Evolutionary conservation across 2,888 invertebrate species (phyloP).

Genomic region (Campaea margaritaria): DNA sequence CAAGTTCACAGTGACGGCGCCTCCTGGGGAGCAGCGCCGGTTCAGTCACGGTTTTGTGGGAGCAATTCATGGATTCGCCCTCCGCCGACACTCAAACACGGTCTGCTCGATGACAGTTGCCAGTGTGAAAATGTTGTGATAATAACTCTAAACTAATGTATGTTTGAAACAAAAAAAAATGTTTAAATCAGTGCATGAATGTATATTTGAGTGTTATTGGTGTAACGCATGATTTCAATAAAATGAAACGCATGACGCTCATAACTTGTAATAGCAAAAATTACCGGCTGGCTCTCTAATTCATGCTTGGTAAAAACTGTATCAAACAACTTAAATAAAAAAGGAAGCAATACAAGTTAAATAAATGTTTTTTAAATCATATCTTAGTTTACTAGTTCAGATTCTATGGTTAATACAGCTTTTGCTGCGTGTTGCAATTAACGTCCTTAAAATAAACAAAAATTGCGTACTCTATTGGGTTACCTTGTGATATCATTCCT

Average conservation of each 20-base stretch:
- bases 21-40: constrained; percentile 83
- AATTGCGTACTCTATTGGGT: constrained; percentile 60
- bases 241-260: constrained; percentile 7
- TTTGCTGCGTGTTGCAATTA: constrained; percentile 20
- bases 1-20: constrained; percentile 82
- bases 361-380: neutral
- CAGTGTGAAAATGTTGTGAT: constrained; percentile 63
- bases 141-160: constrained; percentile 39
- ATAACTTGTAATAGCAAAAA: neutral
- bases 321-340: neutral
- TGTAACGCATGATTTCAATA: constrained; percentile 6
- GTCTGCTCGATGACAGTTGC: constrained; percentile 83
- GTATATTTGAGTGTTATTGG: constrained; percentile 33
- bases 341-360: neutral
- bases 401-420: neutral
- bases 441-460: constrained; percentile 27
- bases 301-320: constrained; percentile 1
- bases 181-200: constrained; percentile 33
- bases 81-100: constrained; percentile 88
- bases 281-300: neutral
- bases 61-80: constrained; percentile 86
- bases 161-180: constrained; percentile 31
- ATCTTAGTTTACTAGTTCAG: neutral
- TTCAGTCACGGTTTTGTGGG: constrained; percentile 79
- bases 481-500: constrained; percentile 73